Evolutionary conservation across 2,888 invertebrate genomes (phyloP).

Genomic region (Omphaloscelis lunosa): DNA sequence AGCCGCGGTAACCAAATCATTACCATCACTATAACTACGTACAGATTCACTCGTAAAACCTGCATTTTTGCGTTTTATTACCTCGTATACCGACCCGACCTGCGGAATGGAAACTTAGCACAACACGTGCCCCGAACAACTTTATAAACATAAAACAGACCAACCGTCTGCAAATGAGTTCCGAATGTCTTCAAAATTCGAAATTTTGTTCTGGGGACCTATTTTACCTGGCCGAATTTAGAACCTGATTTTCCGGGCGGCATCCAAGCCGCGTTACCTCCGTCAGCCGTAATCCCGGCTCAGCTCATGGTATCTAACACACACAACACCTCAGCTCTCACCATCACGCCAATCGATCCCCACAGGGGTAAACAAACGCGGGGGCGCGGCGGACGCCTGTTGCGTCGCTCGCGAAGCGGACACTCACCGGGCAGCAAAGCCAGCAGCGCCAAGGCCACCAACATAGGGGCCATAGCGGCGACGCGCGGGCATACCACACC

Average conservation of each 20-base stretch:
- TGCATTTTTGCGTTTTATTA: slow-evolving; percentile 77
- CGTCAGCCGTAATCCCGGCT: slow-evolving; percentile 54
- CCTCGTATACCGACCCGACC: slow-evolving; percentile 72
- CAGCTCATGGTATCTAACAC: slow-evolving; percentile 76
- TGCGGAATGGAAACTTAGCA: slow-evolving; percentile 59
- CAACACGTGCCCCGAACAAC: slow-evolving; percentile 61
- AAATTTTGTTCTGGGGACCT: slow-evolving; percentile 58
- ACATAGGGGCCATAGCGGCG: slow-evolving; percentile 87
- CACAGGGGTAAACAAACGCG: slow-evolving; percentile 81
- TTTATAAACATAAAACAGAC: slow-evolving; percentile 53
- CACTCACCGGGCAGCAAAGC: slow-evolving; percentile 89
- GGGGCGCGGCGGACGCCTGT: slow-evolving; percentile 86
- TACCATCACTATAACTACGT: slow-evolving; percentile 76
- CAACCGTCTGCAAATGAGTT: slow-evolving; percentile 37
- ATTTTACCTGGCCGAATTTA: slow-evolving; percentile 73
- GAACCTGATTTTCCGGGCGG: slow-evolving; percentile 59
- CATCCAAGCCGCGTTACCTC: slow-evolving; percentile 59
- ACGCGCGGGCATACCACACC: slow-evolving; percentile 90
- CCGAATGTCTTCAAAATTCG: slow-evolving; percentile 42
- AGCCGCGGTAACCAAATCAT: slow-evolving; percentile 73
- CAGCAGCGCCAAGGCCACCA: slow-evolving; percentile 88
- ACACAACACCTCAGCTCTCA: slow-evolving; percentile 86
- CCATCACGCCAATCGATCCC: slow-evolving; percentile 78
- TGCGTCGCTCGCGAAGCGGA: slow-evolving; percentile 75
- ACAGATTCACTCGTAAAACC: slow-evolving; percentile 80